Base-by-base conservation (phyloP, 2,797 vertebrate species). In the Gallinago nigripennis region DNA sequence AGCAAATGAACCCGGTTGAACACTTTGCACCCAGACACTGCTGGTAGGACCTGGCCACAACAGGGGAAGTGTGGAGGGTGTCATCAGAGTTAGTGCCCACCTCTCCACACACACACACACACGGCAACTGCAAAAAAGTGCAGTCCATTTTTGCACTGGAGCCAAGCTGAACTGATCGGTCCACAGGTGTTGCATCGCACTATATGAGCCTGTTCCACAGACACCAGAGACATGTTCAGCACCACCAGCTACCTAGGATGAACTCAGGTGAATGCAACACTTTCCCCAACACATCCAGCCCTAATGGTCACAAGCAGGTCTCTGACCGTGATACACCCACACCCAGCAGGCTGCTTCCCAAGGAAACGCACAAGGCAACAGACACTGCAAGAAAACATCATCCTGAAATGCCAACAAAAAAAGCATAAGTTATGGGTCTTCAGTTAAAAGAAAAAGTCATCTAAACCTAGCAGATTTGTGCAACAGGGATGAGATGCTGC, bases 281-380 rank as follows among this genome's bases (percentile, higher is more conserved):
- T 43, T 46, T 71, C 33, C 16, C 24, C 24, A 31, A 15, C 12
- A 27, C 37, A 72, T 68, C 50, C 50, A 68, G 25, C 48, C 48
- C 56, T 43, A 43, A 6, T 0, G 18, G 12, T 8, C 13, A 15
- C 24, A 16, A 35, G 21, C 24, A 48, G 5, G 23, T 20, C 24
- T 63, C 61, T 86, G 43, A 3, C 53, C 9, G 1, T 5, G 21
- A 37, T 1, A 46, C 21, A 56, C 5, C 10, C 5, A 4, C 6
- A 30, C 6, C 19, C 58, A 79, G 63, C 41, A 82, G 25, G 31
- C 20, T 61, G 57, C 53, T 12, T 81, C n/a, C 51, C 41, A 60
- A 39, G 65, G 39, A 66, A 58, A 61, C 0, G 3, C 27, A 23
- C 0, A 1, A 57, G 8, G 14, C 11, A 83, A 12, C 18, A 75